These are phyloP conservation scores for Phaedon cochleariae DNA, from an alignment of 2,888 invertebrate species.

Conservation along the genomic window DNA sequence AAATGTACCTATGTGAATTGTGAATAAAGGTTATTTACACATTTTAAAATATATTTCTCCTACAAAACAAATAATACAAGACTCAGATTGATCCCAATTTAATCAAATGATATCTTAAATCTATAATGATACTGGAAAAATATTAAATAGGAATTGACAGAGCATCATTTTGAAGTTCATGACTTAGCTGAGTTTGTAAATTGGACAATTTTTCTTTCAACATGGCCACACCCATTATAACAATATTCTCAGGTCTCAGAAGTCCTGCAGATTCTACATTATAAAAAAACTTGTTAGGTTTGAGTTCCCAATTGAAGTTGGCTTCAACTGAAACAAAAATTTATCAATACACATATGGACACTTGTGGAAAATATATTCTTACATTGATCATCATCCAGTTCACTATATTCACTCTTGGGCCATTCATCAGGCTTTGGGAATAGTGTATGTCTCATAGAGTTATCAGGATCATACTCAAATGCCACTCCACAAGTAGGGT, in stretches of 20 bases:
- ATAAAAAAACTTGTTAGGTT: constrained; percentile 96
- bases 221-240: constrained; percentile 91
- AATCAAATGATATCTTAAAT: constrained; percentile 8
- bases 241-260: constrained; percentile 95
- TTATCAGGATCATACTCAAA: constrained; percentile 99
- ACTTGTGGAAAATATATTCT: constrained; percentile 47
- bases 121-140: not conserved
- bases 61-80: not conserved
- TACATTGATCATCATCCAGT: constrained; percentile 88
- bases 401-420: constrained; percentile 98
- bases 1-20: constrained; percentile 1
- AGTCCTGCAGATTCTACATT: constrained; percentile 97
- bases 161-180: constrained; percentile 86
- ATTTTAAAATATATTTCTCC: not conserved
- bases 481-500: constrained; percentile 97
- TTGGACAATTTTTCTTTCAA: constrained; percentile 96
- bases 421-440: constrained; percentile 98
- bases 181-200: constrained; percentile 90
- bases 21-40: not conserved
- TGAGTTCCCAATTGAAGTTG: constrained; percentile 91
- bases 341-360: constrained; percentile 7
- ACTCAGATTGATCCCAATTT: not conserved
- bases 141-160: constrained; percentile 67
- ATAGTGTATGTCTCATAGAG: constrained; percentile 93
- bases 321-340: constrained; percentile 75